Base-by-base conservation (phyloP, 2,888 invertebrate genomes). In the Anoplius nigerrimus region DNA sequence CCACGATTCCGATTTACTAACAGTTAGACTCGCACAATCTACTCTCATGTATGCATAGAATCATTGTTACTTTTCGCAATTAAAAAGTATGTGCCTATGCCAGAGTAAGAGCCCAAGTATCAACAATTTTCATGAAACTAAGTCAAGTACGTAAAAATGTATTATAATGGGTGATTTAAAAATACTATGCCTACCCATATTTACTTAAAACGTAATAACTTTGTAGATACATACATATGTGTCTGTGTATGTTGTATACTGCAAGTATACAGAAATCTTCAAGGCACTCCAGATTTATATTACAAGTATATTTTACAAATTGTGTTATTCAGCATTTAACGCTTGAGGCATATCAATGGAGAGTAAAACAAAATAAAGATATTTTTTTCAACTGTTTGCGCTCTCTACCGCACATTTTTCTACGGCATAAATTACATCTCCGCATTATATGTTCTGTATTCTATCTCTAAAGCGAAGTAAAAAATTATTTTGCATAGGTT, bases 271-370 rank as follows among this genome's bases (percentile, higher is more conserved):
- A 83, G 81, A 86, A 86, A 85, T 87, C 84, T 88, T 86, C 86
- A 88, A 88, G 88, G 88, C 88, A 88, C 88, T 88, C 88, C 87
- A 85, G 86, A 87, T 88, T 86, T 87, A 85, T 87, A 85, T 86
- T 86, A 87, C 86, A 87, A 81, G 83, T 82, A 82, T 86, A 86
- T 85, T 86, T 86, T 87, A 86, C 86, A 87, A 84, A 65, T 71
- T 76, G 62, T 79, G 58, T 75, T 79, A 55, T 70, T 54, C 55
- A 75, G 69, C 53, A 65, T 75, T 66, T 77, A 57, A 66, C 71
- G 62, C 69, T 72, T 73, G 62, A 72, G 72, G 71, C 72, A 75
- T 75, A 54, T 53, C 42, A 53, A 61, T 24, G 61, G 42, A 57
- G 57, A 69, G 18, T 60, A 61, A 66, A 60, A 66, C 56, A 69